Percentiles rank a stretch among this genome's conserved stretches.
Conservation (phyloP, 2,888 invertebrate genomes). For the Tethea ocularis region DNA sequence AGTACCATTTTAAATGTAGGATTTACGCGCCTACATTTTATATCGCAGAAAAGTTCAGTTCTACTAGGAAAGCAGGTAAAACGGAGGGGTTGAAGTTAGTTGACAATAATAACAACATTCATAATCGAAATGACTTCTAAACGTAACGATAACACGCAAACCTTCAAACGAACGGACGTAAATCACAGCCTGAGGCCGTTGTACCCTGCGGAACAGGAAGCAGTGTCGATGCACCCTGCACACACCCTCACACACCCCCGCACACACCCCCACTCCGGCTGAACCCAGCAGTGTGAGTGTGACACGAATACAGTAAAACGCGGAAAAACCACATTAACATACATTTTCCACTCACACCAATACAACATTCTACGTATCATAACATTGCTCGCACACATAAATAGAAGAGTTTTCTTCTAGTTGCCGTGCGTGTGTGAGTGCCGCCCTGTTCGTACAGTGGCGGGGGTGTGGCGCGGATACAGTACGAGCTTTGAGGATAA, state of each 20-base stretch:
- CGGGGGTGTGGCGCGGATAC: conserved; percentile 73
- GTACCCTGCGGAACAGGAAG: conserved; percentile 77
- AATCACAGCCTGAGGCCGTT: conserved; percentile 77
- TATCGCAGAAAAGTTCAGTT: too few relatives aligned
- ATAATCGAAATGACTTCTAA: conserved; percentile 47
- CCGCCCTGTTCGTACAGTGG: conserved; percentile 61
- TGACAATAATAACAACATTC: conserved; percentile 28
- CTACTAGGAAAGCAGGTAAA: too few relatives aligned
- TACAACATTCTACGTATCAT: conserved; percentile 23
- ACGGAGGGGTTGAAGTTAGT: neutral
- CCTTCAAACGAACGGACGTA: conserved; percentile 68
- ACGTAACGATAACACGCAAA: conserved; percentile 72
- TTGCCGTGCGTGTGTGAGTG: conserved; percentile 55
- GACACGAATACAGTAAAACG: conserved; percentile 69
- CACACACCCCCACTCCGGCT: conserved; percentile 19
- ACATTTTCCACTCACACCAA: conserved; percentile 70
- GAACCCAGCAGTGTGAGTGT: conserved; percentile 48
- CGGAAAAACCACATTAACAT: conserved; percentile 79
- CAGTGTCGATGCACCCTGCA: conserved; percentile 79
- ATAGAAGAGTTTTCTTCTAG: conserved; percentile 47
- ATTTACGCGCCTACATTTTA: too few relatives aligned
- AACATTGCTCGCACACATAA: conserved; percentile 52
- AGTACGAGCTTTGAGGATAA: conserved; percentile 45
- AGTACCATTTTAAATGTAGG: too few relatives aligned
- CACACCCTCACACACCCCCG: conserved; percentile 23